A percentile compares a stretch with the other conserved stretches of the same genome.
phyloP scores from a whole-genome alignment of 1,140 invertebrate species.

The Argopecten irradians region DNA sequence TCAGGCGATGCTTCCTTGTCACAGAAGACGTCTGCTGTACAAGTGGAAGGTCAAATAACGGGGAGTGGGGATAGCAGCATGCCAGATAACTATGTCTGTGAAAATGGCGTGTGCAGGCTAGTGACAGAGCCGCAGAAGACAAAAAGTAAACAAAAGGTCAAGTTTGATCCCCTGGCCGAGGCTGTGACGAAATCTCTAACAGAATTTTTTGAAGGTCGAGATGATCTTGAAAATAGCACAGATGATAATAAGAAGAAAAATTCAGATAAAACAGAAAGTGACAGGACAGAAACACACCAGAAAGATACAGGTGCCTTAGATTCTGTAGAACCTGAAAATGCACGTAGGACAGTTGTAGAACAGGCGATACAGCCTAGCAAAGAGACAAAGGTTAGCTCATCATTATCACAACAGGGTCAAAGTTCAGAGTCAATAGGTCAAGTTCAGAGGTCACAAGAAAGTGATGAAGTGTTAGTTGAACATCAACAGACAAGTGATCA shows the following conservation, averaged over 20 bases:
- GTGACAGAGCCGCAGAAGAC: neutral
- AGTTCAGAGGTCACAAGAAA: neutral
- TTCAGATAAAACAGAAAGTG: neutral
- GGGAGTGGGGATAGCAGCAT: neutral
- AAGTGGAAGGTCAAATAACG: neutral
- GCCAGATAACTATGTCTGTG: neutral
- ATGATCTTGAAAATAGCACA: neutral
- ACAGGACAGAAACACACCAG: neutral
- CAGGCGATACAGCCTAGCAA: neutral
- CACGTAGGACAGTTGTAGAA: neutral
- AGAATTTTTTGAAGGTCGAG: neutral
- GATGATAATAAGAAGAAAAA: neutral
- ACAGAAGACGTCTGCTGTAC: neutral
- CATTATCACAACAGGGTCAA: neutral
- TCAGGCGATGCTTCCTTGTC: neutral
- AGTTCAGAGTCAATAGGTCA: constrained; percentile 14
- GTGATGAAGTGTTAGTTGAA: neutral
- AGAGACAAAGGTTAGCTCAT: neutral
- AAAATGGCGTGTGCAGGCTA: neutral
- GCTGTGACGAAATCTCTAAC: neutral
- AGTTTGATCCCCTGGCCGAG: neutral
- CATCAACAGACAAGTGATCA: constrained; percentile 14
- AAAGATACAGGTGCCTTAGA: neutral
- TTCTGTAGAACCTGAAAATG: neutral
- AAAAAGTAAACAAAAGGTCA: neutral